Conservation (phyloP, 2,113 vertebrate species). For the Scortum barcoo region DNA sequence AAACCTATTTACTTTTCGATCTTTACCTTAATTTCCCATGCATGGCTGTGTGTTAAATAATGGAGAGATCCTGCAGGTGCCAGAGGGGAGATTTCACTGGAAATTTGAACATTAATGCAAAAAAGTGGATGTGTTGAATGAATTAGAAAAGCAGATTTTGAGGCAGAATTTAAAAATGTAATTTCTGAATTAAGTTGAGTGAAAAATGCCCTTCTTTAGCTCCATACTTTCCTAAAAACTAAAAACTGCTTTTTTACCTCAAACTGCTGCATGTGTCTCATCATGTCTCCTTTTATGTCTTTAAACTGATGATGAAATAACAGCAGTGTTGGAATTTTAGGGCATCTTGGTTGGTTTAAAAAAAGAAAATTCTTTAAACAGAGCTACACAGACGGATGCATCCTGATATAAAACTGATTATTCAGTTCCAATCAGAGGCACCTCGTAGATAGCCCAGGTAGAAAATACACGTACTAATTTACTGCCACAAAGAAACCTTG, state of each 20-base stretch:
- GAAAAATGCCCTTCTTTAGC: not conserved
- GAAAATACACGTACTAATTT: conserved; percentile 3
- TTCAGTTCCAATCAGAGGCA: not conserved
- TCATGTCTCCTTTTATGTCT: not conserved
- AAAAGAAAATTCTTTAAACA: not conserved
- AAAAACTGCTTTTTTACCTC: not conserved
- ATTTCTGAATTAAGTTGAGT: not conserved
- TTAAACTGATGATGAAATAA: not conserved
- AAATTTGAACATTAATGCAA: not conserved
- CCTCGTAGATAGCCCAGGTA: not conserved
- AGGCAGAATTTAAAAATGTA: no score
- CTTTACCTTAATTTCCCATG: not conserved
- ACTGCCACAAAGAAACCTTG: conserved; percentile 14
- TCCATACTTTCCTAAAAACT: not conserved
- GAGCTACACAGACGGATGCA: not conserved
- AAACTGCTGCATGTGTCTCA: conserved; percentile 3
- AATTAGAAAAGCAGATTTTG: not conserved
- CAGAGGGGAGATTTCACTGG: not conserved
- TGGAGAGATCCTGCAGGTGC: not conserved
- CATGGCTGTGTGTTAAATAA: not conserved
- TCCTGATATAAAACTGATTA: not conserved
- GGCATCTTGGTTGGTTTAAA: not conserved
- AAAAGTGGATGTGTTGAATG: not conserved
- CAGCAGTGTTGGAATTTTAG: not conserved
- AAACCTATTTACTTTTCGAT: not conserved